A percentile compares a stretch with the other conserved stretches of the same genome.
Conservation (phyloP, 1,140 invertebrate species). For the Drosophila trapezifrons region DNA sequence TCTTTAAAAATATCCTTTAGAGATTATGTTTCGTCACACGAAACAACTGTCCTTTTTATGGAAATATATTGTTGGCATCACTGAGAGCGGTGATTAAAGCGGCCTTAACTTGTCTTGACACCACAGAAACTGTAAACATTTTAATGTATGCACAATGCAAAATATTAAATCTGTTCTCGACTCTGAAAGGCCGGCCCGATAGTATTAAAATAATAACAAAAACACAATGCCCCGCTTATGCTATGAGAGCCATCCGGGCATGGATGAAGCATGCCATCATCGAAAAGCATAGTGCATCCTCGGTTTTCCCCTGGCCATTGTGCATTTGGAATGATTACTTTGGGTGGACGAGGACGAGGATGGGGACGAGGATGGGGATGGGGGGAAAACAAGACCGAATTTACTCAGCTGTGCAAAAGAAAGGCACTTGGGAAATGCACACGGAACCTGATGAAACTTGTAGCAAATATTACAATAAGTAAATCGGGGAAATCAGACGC, state of each 20-base stretch:
- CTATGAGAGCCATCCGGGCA: constrained; percentile 25
- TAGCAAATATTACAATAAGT: constrained; percentile 42
- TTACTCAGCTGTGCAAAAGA: constrained; percentile 61
- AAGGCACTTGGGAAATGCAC: constrained; percentile 41
- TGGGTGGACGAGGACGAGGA: too few species aligned
- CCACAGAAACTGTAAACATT: not conserved
- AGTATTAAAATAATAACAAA: constrained; percentile 15
- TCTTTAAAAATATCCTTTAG: not conserved
- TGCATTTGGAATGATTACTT: constrained; percentile 76
- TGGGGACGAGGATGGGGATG: too few species aligned
- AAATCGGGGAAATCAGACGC: constrained; percentile 16
- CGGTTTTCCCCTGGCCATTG: constrained; percentile 48
- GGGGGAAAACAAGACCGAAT: constrained; percentile 48
- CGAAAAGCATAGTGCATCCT: constrained; percentile 47
- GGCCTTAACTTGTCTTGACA: not conserved
- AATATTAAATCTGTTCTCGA: not conserved
- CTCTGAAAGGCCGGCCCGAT: not conserved
- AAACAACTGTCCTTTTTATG: not conserved
- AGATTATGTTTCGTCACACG: not conserved
- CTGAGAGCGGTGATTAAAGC: too few species aligned
- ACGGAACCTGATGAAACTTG: constrained; percentile 48
- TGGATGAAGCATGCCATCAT: constrained; percentile 21
- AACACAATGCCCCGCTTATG: constrained; percentile 11
- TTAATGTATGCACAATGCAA: not conserved
- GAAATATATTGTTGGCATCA: not conserved